Percentiles rank a stretch among this genome's conserved stretches.
Evolutionary conservation across 1,140 invertebrate species (phyloP).

Genomic region (Melitaea cinxia): DNA sequence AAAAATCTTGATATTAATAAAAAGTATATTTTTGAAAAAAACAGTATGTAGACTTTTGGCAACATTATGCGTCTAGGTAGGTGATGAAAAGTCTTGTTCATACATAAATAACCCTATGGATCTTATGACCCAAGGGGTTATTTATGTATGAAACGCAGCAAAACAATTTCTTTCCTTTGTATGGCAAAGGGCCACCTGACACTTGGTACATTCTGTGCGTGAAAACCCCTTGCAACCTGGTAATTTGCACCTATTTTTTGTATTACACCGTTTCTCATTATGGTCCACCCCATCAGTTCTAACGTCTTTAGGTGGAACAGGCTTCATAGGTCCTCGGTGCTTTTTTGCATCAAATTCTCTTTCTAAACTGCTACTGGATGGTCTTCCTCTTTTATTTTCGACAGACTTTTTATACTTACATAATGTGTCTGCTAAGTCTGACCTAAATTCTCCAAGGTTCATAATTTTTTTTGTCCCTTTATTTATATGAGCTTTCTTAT

Average conservation of each 20-base stretch:
- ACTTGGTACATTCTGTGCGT: constrained; percentile 30
- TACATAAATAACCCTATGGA: too few relatives aligned
- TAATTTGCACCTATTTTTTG: constrained; percentile 26
- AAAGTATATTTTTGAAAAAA: neutral
- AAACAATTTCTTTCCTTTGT: constrained; percentile 8
- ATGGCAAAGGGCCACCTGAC: constrained; percentile 22
- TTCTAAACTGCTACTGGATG: constrained; percentile 31
- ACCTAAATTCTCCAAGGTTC: constrained; percentile 35
- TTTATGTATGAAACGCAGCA: too few relatives aligned
- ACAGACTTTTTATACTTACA: constrained; percentile 34
- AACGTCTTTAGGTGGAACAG: constrained; percentile 33
- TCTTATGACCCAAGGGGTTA: too few relatives aligned
- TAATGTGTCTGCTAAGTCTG: constrained; percentile 35
- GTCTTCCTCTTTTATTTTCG: constrained; percentile 39
- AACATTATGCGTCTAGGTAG: too few relatives aligned
- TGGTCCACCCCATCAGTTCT: constrained; percentile 22
- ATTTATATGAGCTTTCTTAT: constrained; percentile 38
- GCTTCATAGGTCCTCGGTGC: constrained; percentile 24
- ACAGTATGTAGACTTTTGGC: constrained; percentile 6
- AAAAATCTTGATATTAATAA: constrained; percentile 5
- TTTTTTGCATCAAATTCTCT: constrained; percentile 34
- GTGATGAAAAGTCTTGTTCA: too few relatives aligned
- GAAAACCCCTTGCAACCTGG: constrained; percentile 24
- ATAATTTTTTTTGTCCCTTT: neutral
- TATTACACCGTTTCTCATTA: constrained; percentile 28